Evolutionary conservation across 2,888 invertebrate species (phyloP).

Genomic region (Diplazon laetatorius): DNA sequence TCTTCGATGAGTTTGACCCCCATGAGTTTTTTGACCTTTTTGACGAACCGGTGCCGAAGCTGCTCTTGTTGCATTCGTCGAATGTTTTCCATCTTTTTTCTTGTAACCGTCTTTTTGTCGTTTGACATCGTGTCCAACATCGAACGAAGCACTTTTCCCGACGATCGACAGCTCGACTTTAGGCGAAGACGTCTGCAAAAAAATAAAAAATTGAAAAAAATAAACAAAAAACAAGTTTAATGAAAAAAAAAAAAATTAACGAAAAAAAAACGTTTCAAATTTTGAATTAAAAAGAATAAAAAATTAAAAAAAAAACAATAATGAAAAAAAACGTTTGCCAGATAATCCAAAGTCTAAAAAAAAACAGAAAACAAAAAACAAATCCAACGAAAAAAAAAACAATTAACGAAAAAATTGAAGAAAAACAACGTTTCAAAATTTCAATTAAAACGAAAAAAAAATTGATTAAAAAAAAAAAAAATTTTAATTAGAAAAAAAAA

Average conservation of each 20-base stretch:
- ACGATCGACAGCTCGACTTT: constrained; percentile 30
- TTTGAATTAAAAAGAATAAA: too few relatives aligned
- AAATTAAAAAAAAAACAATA: too few relatives aligned
- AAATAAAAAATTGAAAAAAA: too few relatives aligned
- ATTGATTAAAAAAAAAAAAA: neutral
- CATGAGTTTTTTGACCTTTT: constrained; percentile 4
- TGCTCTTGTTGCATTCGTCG: constrained; percentile 1
- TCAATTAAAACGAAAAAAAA: neutral
- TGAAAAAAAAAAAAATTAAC: constrained; percentile 8
- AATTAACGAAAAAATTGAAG: too few relatives aligned
- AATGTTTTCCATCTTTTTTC: constrained; percentile 6
- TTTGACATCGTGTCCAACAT: neutral
- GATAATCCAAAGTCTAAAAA: neutral
- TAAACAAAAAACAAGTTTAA: neutral
- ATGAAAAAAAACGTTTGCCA: too few relatives aligned
- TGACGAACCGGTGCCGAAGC: constrained; percentile 30
- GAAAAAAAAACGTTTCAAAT: too few relatives aligned
- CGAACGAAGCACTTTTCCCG: neutral
- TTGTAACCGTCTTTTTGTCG: neutral
- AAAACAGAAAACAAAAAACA: neutral
- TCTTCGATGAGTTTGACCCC: constrained; percentile 26
- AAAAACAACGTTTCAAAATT: neutral
- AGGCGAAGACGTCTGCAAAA: constrained; percentile 32
- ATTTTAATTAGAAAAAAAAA: too few relatives aligned
- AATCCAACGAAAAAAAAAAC: neutral